Base-by-base conservation (phyloP, 1,140 invertebrate genomes). In the Brachionus paranguensis region DNA sequence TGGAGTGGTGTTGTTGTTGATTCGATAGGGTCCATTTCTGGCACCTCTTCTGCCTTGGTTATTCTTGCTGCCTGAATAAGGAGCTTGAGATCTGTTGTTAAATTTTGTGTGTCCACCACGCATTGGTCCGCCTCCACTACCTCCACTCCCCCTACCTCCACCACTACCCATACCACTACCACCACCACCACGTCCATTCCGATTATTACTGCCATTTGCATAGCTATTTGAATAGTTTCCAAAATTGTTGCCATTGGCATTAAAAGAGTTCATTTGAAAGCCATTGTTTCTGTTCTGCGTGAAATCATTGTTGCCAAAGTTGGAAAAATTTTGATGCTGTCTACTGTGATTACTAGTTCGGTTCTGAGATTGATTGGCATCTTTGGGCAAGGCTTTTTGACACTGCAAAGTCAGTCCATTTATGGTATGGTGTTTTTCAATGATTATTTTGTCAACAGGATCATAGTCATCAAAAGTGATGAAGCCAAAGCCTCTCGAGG, bases 401-500 rank as follows among this genome's bases (percentile, higher is more conserved):
- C 90, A 91, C 86, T 91, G 90, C 43, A 90, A 88, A 76, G 87
- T 86, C 84, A 89, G 88, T 6, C 88, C 88, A 85, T 89, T 88
- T 29, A 91, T 87, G 68, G 87, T 86, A 85, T 91, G 90, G 29
- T 87, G 86, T 85, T 88, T 90, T 83, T 89, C 88, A 33, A 91
- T 88, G 88, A 85, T 33, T 81, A 87, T 79, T 55, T 50, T 60
- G 45, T 70, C 65, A 12, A 83, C 70, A 60, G 76, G 60, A 76
- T 74, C 50, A 78, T 72, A 76, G 55, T 97, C 96, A 88, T 97
- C 95, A 88, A 96, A 98, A 89, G 96, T 95, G 24, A 98, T 93
- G 88, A 97, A 97, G 8, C 94, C 95, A 89, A 97, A 97, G 14
- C 95, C 95, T 74, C 95, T 91, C 85, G 95, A 95, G 87, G 96